Base-by-base conservation (phyloP, 2,888 invertebrate species). In the Pimpla rufipes region DNA sequence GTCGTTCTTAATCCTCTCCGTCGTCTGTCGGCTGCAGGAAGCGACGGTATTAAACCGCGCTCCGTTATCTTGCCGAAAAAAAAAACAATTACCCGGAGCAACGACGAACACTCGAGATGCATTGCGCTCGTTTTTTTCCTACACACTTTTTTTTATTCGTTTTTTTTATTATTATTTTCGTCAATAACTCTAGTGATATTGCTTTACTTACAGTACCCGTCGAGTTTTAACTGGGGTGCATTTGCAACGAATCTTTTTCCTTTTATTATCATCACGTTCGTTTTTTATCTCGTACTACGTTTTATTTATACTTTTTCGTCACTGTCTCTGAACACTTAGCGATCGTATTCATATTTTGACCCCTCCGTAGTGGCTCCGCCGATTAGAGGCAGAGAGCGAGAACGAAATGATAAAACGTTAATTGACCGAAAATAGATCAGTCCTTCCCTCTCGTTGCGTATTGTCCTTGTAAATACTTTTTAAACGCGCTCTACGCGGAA, bases 171-270 rank as follows among this genome's bases (percentile, higher is more conserved):
- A 77, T 81, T 62, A 29, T 86, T 86, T 89, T 81, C 81, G 85
- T 87, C 87, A 87, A 88, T 89, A 91, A 89, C 88, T 88, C 85
- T 90, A 89, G 85, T 88, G 81, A 87, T 86, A 86, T 85, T 86
- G 92, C 92, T 93, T 92, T 82, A 90, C 88, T 92, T 89, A 90
- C 88, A 88, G 86, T 83, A 89, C 88, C 89, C 89, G 86, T 90
- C 89, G 90, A 92, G 92, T 93, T 93, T 70, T 93, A 93, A 93
- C 92, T 91, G 92, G 92, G 93, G 93, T 94, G 93, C 93, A 94
- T 94, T 94, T 93, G 93, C 94, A 94, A 94, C 93, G 89, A 85
- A 81, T 79, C 82, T 85, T 83, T 81, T 87, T 82, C 77, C 83
- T 85, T 85, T 77, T 87, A 85, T 83, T 85, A 29, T 29, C 29